These are phyloP conservation scores for Helicolenus hilgendorfi DNA, from an alignment of 2,797 vertebrate genomes.

Conservation along the genomic window DNA sequence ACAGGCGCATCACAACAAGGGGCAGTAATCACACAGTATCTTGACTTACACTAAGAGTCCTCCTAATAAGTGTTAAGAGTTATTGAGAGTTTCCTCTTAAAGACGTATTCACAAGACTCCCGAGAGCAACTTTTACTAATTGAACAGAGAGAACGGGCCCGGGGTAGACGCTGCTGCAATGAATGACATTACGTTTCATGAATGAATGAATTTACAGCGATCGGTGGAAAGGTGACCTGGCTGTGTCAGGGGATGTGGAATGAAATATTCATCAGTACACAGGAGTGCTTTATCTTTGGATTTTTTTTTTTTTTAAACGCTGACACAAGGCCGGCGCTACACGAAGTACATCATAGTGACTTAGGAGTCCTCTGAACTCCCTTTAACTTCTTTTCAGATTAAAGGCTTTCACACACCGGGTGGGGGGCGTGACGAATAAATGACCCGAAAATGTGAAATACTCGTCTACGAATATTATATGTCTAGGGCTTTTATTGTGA, in stretches of 20 bases:
- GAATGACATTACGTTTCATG: neutral
- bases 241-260: neutral
- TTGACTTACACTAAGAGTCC: neutral
- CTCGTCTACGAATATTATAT: too few relatives aligned
- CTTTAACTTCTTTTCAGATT: neutral
- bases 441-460: too few relatives aligned
- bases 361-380: neutral
- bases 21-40: neutral
- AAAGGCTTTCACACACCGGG: too few relatives aligned
- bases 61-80: neutral
- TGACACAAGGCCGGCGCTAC: neutral
- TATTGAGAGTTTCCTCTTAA: neutral
- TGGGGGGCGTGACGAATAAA: too few relatives aligned
- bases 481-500: too few relatives aligned
- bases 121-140: neutral
- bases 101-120: neutral
- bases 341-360: neutral
- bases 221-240: constrained; percentile 2
- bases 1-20: neutral
- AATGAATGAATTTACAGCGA: neutral
- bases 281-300: neutral
- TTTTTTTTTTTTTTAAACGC: neutral
- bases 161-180: neutral
- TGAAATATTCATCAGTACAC: neutral
- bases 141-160: neutral